Evolutionary conservation across 1,140 invertebrate species (phyloP), one percentile per base, ranked within the genome.

Genomic region (Calephelis virginiensis): DNA sequence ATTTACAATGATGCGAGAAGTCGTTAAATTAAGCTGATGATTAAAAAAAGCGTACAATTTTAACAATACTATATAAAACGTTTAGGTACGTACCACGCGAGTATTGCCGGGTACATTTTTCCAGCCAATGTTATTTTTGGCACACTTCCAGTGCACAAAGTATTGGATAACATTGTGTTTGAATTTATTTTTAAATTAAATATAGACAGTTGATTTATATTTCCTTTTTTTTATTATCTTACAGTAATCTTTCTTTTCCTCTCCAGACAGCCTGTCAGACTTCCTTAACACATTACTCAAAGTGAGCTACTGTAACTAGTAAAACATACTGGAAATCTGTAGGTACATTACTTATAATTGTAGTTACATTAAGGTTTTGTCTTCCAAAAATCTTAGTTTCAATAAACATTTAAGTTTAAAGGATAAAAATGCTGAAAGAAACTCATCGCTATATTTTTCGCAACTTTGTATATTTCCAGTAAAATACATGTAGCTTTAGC

Each of bases 141-240:
- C 50, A 53, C 9, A 53, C 14, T 17, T 53, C 50, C 50, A 13
- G 50, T 53, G 28, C 50, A 53, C 50, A 53, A 53, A 13, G 6
- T 53, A 17, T 53, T 13, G 28, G 50, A 11, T 53, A 53, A 53
- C 28, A 53, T 28, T 53, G 14, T 53, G 50, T 28, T 10, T 53
- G 50, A 10, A 53, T 53, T 53, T 10, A 53, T 53, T 53, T 53
- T 53, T 11, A 53, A 53, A 17, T 28, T 53, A 53, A 13, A 53
- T 53, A 28, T 10, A 53, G 13, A 14, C 8, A 28, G 9, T 10
- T 53, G 17, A 28, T 53, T 53, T 53, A 53, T 53, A 53, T 53
- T 17, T 53, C 50, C 14, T 28, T 53, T 9, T 8, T 53, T 14
- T 50, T 9, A 13, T 14, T 53, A 6, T 28, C 45, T 9, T 46